Conservation (phyloP, 2,797 vertebrate species). For the Clarias pachynema region DNA sequence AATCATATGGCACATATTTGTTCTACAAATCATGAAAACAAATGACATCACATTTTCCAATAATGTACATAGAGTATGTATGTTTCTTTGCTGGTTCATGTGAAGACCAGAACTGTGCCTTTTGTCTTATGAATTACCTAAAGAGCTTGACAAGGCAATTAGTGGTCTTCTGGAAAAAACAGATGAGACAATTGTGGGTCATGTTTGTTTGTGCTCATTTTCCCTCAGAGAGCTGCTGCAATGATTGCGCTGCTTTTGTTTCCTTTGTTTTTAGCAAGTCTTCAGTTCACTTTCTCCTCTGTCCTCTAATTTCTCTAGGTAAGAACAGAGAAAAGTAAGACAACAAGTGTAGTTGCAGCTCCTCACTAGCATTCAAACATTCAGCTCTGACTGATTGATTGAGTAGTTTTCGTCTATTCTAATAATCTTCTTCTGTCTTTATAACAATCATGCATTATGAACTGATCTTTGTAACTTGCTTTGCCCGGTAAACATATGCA, state of each 20-base stretch:
- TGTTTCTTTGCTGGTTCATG: constrained; percentile 17
- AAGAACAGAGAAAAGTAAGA: background rate
- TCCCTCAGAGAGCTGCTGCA: constrained; percentile 33
- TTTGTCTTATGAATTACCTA: constrained; percentile 30
- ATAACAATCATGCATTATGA: background rate
- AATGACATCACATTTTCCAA: constrained; percentile 22
- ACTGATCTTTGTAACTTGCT: constrained; percentile 1
- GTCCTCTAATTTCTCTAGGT: constrained; percentile 11
- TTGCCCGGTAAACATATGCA: constrained; percentile 22
- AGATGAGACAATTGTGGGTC: constrained; percentile 56
- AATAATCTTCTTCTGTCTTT: constrained; percentile 19
- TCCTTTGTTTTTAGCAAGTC: constrained; percentile 38
- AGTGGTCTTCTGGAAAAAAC: constrained; percentile 36
- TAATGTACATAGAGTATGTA: constrained; percentile 9
- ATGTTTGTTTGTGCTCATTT: constrained; percentile 41
- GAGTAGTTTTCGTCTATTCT: background rate
- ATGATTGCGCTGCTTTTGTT: constrained; percentile 52
- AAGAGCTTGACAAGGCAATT: constrained; percentile 52
- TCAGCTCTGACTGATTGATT: constrained; percentile 2
- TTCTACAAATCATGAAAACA: constrained; percentile 35
- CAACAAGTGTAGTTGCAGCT: background rate
- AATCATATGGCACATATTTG: constrained; percentile 27
- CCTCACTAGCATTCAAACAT: background rate
- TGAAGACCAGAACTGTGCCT: background rate
- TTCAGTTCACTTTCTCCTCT: constrained; percentile 17